phyloP scores from a whole-genome alignment of 2,888 invertebrate species.

The Drosophila macrospina region DNA sequence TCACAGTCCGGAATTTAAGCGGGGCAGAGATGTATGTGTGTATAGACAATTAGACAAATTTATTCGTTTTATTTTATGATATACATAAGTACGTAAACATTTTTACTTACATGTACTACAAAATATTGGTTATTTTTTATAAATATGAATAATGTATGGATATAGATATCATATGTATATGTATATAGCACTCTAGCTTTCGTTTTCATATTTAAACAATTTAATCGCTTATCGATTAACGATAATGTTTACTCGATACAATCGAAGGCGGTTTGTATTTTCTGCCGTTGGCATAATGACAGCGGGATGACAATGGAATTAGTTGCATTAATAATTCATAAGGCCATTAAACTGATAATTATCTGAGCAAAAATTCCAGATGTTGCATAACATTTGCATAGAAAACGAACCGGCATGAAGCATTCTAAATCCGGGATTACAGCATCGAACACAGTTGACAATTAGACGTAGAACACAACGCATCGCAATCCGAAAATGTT shows the following conservation, averaged over 20 bases:
- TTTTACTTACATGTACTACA: too few species aligned
- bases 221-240: not conserved
- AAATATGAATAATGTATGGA: too few species aligned
- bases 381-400: constrained; percentile 59
- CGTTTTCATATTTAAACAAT: constrained; percentile 7
- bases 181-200: too few species aligned
- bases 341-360: constrained; percentile 42
- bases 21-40: too few species aligned
- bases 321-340: constrained; percentile 51
- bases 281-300: constrained; percentile 12
- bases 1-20: too few species aligned
- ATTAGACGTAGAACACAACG: constrained; percentile 18
- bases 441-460: constrained; percentile 34
- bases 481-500: constrained; percentile 38
- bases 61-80: too few species aligned
- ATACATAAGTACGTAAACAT: too few species aligned
- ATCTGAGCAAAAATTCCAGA: constrained; percentile 45
- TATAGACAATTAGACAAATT: too few species aligned
- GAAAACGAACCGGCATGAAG: constrained; percentile 19
- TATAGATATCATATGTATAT: too few species aligned
- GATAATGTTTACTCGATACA: constrained; percentile 6
- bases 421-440: constrained; percentile 29
- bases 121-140: too few species aligned
- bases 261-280: constrained; percentile 10
- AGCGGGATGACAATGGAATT: constrained; percentile 40